Conservation (phyloP, 2,113 vertebrate species). For the Pedetes capensis region DNA sequence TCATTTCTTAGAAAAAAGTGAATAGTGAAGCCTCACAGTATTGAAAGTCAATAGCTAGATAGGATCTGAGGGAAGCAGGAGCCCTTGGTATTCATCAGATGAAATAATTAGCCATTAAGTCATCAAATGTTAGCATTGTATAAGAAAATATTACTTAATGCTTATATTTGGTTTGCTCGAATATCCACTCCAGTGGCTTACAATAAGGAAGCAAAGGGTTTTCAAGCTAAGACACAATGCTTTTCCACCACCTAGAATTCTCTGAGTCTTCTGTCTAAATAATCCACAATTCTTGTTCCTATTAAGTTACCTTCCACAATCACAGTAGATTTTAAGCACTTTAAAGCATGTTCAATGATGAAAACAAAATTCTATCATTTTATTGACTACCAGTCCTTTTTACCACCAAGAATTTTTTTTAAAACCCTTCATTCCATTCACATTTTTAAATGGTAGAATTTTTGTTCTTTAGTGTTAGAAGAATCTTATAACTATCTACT, state of each 20-base stretch:
- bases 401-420: background rate
- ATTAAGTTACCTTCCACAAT: background rate
- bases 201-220: background rate
- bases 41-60: slow-evolving; percentile 5
- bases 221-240: background rate
- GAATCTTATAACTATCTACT: background rate
- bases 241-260: background rate
- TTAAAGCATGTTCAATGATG: background rate
- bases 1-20: background rate
- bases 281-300: background rate
- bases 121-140: background rate
- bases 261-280: background rate
- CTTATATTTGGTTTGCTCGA: background rate
- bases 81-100: background rate
- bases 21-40: background rate
- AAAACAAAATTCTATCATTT: background rate
- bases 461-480: background rate
- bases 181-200: background rate
- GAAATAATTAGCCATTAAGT: background rate
- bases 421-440: background rate
- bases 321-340: background rate
- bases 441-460: background rate
- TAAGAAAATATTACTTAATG: background rate
- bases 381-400: background rate
- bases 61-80: background rate